Conservation (phyloP, 2,113 vertebrate species). For the Scortum barcoo region DNA sequence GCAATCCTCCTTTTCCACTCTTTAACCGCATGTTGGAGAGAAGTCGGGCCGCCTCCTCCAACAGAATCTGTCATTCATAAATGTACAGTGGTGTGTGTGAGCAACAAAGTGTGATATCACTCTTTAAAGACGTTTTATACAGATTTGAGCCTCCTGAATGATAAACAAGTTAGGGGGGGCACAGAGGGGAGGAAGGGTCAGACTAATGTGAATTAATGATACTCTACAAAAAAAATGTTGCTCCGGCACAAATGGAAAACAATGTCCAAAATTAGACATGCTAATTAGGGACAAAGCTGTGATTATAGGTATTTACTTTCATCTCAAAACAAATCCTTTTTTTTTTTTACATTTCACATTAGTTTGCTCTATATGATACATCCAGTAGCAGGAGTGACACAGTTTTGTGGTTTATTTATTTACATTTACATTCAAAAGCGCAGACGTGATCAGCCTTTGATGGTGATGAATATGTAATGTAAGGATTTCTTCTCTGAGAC, state of each 20-base stretch:
- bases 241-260: conserved; percentile 46
- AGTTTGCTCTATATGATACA: not conserved
- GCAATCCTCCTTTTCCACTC: conserved; percentile 22
- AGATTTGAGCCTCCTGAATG: too few species aligned
- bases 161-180: conserved; percentile 29
- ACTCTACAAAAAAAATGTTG: conserved; percentile 20
- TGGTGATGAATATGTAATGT: conserved; percentile 49
- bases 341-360: not conserved
- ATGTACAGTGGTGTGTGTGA: not conserved
- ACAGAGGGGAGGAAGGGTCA: not conserved
- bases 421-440: not conserved
- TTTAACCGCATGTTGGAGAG: conserved; percentile 37
- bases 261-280: conserved; percentile 47
- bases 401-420: conserved; percentile 14
- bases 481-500: conserved; percentile 40
- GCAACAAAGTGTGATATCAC: conserved; percentile 8
- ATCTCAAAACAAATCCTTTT: conserved; percentile 23
- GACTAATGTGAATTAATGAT: conserved; percentile 42
- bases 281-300: conserved; percentile 22
- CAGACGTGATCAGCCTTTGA: conserved; percentile 19
- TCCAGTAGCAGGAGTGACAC: not conserved
- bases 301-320: conserved; percentile 24
- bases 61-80: conserved; percentile 24
- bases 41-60: conserved; percentile 21
- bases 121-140: conserved; percentile 17